These are phyloP conservation scores for Papilio helenus DNA, from an alignment of 1,140 invertebrate genomes.

Conservation along the genomic window DNA sequence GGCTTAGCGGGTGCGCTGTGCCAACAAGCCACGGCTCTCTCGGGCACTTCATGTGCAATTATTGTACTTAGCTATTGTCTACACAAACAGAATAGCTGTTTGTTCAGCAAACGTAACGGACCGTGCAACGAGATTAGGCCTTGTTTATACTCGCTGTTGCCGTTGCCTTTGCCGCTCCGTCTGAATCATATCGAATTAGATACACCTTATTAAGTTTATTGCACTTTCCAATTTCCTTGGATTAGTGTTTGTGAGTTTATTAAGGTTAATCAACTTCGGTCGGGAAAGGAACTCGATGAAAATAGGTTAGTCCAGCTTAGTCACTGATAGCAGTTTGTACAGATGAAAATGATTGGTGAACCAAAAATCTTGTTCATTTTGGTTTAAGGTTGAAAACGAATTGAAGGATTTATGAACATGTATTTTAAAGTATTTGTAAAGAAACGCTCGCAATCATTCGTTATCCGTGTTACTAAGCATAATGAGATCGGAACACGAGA, in stretches of 20 bases:
- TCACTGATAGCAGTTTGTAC: background rate
- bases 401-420: background rate
- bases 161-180: constrained; percentile 48
- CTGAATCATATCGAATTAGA: constrained; percentile 48
- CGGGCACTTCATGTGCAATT: constrained; percentile 71
- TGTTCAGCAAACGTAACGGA: constrained; percentile 75
- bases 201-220: constrained; percentile 17
- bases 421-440: background rate
- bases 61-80: constrained; percentile 78
- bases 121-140: constrained; percentile 70
- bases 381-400: too few relatives aligned
- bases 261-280: background rate
- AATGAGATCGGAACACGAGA: constrained; percentile 13
- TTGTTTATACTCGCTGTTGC: constrained; percentile 68
- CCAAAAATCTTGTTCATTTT: too few relatives aligned
- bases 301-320: background rate
- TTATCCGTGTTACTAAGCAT: constrained; percentile 10
- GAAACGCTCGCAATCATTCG: background rate
- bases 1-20: constrained; percentile 66
- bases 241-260: background rate
- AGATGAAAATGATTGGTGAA: background rate
- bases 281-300: background rate
- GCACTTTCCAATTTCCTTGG: constrained; percentile 13
- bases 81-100: constrained; percentile 67
- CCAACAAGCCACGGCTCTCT: constrained; percentile 63